Evolutionary conservation across 1,140 invertebrate species (phyloP).

Genomic region (Tachypleus tridentatus): DNA sequence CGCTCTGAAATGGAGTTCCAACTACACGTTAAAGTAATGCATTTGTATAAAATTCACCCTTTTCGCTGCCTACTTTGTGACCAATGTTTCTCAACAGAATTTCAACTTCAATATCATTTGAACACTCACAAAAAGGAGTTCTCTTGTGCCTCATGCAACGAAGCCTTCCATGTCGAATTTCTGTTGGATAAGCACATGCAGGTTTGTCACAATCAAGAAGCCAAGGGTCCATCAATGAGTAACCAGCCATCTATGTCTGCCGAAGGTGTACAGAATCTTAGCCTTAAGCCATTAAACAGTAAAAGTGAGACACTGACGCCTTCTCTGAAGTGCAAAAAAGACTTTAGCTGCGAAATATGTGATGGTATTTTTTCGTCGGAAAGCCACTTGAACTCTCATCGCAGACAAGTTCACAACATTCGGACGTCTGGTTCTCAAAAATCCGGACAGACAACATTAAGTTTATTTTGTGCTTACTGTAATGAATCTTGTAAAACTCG

Average conservation of each 20-base stretch:
- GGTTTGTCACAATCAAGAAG: constrained; percentile 45
- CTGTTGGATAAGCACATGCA: constrained; percentile 72
- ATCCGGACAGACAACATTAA: constrained; percentile 37
- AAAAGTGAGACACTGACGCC: constrained; percentile 4
- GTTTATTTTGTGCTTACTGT: constrained; percentile 75
- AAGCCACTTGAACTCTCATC: constrained; percentile 40
- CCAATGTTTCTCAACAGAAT: constrained; percentile 51
- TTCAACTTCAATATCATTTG: constrained; percentile 60
- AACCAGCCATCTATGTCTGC: neutral
- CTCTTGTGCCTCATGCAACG: constrained; percentile 60
- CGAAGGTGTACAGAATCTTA: constrained; percentile 18
- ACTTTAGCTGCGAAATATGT: constrained; percentile 47
- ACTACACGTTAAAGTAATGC: constrained; percentile 37
- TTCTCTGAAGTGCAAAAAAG: constrained; percentile 15
- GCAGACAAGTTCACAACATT: constrained; percentile 40
- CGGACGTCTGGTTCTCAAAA: constrained; percentile 24
- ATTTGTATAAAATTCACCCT: constrained; percentile 32
- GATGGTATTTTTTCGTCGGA: constrained; percentile 48
- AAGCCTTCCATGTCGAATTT: constrained; percentile 77
- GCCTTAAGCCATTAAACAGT: constrained; percentile 13
- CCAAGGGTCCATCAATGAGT: neutral
- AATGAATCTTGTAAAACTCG: constrained; percentile 75
- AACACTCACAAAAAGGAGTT: constrained; percentile 62
- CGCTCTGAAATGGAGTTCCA: constrained; percentile 62
- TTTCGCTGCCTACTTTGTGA: constrained; percentile 61